phyloP scores from a whole-genome alignment of 2,113 vertebrate genomes.

The Salvelinus fontinalis region DNA sequence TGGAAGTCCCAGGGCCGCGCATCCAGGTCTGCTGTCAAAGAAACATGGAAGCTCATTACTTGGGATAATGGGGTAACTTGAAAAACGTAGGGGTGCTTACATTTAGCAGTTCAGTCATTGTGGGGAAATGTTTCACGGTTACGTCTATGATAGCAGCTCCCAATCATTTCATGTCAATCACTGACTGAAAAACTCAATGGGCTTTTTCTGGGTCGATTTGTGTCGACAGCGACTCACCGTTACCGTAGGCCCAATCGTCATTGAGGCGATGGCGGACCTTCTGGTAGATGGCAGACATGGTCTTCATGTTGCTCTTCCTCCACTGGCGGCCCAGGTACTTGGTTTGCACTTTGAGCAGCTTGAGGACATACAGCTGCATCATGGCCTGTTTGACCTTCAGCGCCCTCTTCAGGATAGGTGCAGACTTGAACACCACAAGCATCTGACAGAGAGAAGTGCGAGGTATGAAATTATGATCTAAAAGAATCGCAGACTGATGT shows the following conservation, averaged over 20 bases:
- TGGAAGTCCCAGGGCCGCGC: conserved; percentile 98
- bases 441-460: conserved; percentile 72
- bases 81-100: no score
- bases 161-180: no score
- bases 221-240: conserved; percentile 75
- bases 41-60: conserved; percentile 1
- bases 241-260: conserved; percentile 97
- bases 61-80: neutral
- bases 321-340: conserved; percentile 97
- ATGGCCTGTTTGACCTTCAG: conserved; percentile 98
- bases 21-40: conserved; percentile 83
- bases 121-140: no score
- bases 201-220: neutral
- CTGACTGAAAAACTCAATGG: no score
- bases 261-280: conserved; percentile 97
- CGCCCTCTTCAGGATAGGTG: conserved; percentile 97
- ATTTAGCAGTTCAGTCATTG: no score
- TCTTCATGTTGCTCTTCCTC: conserved; percentile 99
- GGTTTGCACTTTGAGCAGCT: conserved; percentile 96
- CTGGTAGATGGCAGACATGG: conserved; percentile 98
- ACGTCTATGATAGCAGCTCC: no score
- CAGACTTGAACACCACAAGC: conserved; percentile 98
- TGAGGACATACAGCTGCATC: conserved; percentile 98
- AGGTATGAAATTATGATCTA: neutral
- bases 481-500: neutral